Evolutionary conservation across 2,797 vertebrate genomes (phyloP).

Genomic region (Mormyrops boulengeri): DNA sequence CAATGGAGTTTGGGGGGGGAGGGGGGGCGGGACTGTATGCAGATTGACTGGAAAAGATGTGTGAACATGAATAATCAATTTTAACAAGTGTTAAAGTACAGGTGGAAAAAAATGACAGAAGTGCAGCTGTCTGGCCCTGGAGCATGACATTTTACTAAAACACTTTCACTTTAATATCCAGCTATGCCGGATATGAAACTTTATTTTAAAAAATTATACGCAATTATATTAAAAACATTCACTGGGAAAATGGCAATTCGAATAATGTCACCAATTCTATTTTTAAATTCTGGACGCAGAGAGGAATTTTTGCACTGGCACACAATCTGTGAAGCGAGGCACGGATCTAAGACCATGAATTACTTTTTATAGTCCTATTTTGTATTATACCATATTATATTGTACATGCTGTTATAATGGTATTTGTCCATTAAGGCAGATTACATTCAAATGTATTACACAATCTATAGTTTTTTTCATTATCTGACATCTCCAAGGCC

Average conservation of each 20-base stretch:
- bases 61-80: not conserved
- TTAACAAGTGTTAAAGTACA: not conserved
- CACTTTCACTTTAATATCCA: not conserved
- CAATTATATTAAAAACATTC: not conserved
- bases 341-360: not conserved
- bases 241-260: not conserved
- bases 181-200: not conserved
- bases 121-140: not conserved
- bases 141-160: not conserved
- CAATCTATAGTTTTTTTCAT: not conserved
- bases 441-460: not conserved
- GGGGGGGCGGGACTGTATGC: not conserved
- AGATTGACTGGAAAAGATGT: not conserved
- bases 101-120: not conserved
- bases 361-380: not conserved
- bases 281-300: not conserved
- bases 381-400: not conserved
- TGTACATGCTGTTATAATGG: not conserved
- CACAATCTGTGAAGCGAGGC: not conserved
- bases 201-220: not conserved
- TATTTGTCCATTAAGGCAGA: not conserved
- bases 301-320: not conserved
- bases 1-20: not conserved
- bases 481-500: not conserved
- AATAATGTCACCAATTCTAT: not conserved